A percentile compares a stretch with the other conserved stretches of the same genome.
phyloP scores from a whole-genome alignment of 2,797 vertebrate genomes.

The Okamejei kenojei region DNA sequence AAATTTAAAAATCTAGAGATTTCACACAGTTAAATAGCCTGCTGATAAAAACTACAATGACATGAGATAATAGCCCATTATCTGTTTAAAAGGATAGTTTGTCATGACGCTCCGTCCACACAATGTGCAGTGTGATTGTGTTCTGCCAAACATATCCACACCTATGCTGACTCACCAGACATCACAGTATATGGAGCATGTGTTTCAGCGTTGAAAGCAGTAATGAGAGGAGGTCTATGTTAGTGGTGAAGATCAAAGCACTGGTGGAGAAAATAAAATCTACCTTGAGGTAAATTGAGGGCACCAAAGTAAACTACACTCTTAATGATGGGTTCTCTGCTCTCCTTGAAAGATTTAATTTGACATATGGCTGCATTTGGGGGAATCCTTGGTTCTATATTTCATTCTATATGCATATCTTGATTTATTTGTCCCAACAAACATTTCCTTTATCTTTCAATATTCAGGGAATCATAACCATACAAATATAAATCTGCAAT shows the following conservation, averaged over 20 bases:
- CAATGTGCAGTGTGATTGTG: not conserved
- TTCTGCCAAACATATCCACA: not conserved
- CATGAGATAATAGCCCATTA: not conserved
- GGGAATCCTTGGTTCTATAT: not conserved
- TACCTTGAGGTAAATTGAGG: not conserved
- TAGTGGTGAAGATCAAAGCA: not conserved
- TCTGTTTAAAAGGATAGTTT: not conserved
- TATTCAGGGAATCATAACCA: not conserved
- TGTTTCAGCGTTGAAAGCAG: not conserved
- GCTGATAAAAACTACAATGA: slow-evolving; percentile 17
- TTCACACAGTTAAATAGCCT: not conserved
- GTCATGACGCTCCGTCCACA: not conserved
- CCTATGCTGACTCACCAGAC: not conserved
- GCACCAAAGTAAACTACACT: not conserved
- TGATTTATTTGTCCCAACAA: not conserved
- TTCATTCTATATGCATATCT: not conserved
- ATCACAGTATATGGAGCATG: not conserved
- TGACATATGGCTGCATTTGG: too few species aligned
- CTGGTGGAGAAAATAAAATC: not conserved
- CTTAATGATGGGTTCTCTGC: not conserved
- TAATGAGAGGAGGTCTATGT: not conserved
- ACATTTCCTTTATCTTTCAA: not conserved
- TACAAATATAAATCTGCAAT: not conserved
- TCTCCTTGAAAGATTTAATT: not conserved
- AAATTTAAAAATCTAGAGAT: not conserved